These are phyloP conservation scores for Malurus leucopterus DNA, from an alignment of 2,797 vertebrate genomes.

Conservation along the genomic window DNA sequence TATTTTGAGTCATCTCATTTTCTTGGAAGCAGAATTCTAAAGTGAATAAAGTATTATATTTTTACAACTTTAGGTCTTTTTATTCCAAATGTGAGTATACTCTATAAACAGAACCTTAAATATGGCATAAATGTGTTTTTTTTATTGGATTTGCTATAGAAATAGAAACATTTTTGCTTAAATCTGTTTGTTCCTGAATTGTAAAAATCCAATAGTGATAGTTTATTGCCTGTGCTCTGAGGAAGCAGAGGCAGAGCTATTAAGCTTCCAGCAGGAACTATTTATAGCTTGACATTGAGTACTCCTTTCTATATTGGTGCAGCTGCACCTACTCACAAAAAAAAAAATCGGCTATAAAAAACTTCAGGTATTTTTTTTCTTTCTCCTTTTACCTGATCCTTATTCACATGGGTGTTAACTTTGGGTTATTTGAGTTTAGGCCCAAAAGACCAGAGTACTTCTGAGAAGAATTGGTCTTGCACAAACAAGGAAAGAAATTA, in stretches of 20 bases:
- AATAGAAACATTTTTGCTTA: slow-evolving; percentile 63
- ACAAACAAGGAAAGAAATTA: slow-evolving; percentile 25
- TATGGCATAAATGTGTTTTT: slow-evolving; percentile 58
- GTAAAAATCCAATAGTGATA: slow-evolving; percentile 62
- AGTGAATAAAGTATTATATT: slow-evolving; percentile 42
- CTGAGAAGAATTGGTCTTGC: slow-evolving; percentile 36
- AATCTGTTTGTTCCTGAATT: slow-evolving; percentile 70
- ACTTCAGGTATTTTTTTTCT: not conserved
- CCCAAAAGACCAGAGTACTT: slow-evolving; percentile 4
- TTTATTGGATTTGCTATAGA: slow-evolving; percentile 66
- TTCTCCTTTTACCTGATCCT: slow-evolving; percentile 42
- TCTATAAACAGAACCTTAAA: slow-evolving; percentile 49
- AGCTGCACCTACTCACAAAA: slow-evolving; percentile 60
- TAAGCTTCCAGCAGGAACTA: slow-evolving; percentile 69
- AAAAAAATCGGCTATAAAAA: slow-evolving; percentile 63
- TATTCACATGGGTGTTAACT: slow-evolving; percentile 47
- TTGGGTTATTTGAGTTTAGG: slow-evolving; percentile 59
- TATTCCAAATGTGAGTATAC: slow-evolving; percentile 40
- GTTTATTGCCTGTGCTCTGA: slow-evolving; percentile 70
- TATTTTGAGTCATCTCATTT: slow-evolving; percentile 21
- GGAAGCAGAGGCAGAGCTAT: slow-evolving; percentile 68
- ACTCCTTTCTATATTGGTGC: slow-evolving; percentile 70
- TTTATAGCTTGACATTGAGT: slow-evolving; percentile 75
- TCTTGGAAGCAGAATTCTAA: slow-evolving; percentile 21
- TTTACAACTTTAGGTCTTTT: slow-evolving; percentile 55